These are phyloP conservation scores for Cryptosula pallasiana DNA, from an alignment of 2,888 invertebrate species.

Conservation along the genomic window DNA sequence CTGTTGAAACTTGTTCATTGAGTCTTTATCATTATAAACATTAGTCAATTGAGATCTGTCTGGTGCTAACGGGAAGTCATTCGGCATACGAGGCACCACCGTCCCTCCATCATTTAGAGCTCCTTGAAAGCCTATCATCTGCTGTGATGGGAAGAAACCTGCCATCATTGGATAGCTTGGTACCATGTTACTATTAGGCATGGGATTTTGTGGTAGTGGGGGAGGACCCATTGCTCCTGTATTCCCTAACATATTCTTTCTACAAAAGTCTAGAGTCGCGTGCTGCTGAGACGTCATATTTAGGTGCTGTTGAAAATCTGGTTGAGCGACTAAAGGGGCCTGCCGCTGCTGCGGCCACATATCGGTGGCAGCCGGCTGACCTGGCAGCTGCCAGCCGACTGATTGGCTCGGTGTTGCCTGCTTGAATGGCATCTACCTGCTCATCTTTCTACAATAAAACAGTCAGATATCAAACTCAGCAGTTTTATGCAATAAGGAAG, in stretches of 20 bases:
- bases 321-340: not conserved
- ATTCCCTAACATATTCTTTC: not conserved
- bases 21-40: not conserved
- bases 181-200: not conserved
- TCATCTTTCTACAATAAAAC: constrained; percentile 12
- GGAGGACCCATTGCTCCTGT: not conserved
- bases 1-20: not conserved
- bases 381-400: not conserved
- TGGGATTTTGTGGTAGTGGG: not conserved
- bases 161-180: not conserved
- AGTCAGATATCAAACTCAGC: too few species aligned
- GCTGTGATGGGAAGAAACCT: not conserved
- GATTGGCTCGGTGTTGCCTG: not conserved
- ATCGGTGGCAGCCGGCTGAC: not conserved
- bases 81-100: not conserved
- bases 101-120: not conserved
- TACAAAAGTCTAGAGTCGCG: not conserved
- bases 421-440: constrained; percentile 12
- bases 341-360: not conserved
- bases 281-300: not conserved
- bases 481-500: too few species aligned
- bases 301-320: not conserved
- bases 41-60: not conserved
- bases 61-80: not conserved
- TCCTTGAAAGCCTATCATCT: not conserved